Evolutionary conservation across 2,113 vertebrate genomes (phyloP), one percentile per base, ranked within the genome.

Genomic region (Notothenia coriiceps): DNA sequence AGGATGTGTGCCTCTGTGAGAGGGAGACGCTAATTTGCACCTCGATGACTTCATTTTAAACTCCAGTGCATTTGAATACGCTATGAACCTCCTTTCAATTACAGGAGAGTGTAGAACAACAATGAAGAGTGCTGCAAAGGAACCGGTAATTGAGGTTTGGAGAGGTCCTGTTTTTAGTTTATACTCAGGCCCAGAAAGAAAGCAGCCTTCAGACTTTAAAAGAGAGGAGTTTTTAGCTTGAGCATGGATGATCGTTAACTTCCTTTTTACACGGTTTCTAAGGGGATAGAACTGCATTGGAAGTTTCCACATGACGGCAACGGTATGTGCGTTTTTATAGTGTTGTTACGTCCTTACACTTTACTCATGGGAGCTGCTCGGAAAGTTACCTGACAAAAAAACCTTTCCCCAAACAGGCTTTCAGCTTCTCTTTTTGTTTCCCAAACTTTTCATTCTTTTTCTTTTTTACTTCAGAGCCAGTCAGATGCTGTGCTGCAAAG

Each of bases 401-500:
- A 40, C 6, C 6, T 56, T 71, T 40, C 14, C 14, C 43, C 51
- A 46, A 64, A 69, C 54, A 20, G 2, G 33, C 61, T 65, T 76
- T 74, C 44, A 47, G 44, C 35, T 69, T 79, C 40, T 68, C 52
- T 66, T 65, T 55, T 7, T 56, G 1, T 65, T n/a, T 66, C n/a
- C 70, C 64, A 59, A 78, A 57, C 29, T 56, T 86, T 35, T 88
- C 65, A 74, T 88, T 61, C 74, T 64, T 14, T 55, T 46, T 11
- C 49, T 70, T 71, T 65, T 74, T 63, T 22, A 77, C 62, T 83
- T 89, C 72, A 85, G n/a, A 88, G 64, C 8, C 43, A 0, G 59
- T 93, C 60, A 77, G 88, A 86, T 82, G 79, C 82, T 85, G 60
- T 55, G 59, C 59, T 70, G 51, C 60, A 73, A 49, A 77, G 73